These are phyloP conservation scores for Drosophila parthenogenetica DNA, from an alignment of 2,888 invertebrate species.

Conservation along the genomic window DNA sequence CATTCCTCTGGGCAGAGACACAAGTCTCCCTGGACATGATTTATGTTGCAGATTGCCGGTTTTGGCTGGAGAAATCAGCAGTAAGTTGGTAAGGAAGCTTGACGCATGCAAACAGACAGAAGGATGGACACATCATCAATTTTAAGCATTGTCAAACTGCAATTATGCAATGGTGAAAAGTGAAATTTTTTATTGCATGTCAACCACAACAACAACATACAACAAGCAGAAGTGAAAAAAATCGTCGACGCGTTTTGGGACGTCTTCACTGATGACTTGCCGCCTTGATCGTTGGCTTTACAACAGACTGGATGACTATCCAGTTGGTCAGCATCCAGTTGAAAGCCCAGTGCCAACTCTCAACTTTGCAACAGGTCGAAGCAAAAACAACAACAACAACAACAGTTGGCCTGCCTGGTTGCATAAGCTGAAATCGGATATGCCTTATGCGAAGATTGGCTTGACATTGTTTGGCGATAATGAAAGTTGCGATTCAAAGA, in stretches of 20 bases:
- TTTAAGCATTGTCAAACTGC: slow-evolving; percentile 79
- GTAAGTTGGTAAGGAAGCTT: slow-evolving; percentile 61
- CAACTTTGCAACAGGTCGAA: slow-evolving; percentile 74
- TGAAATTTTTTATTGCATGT: slow-evolving; percentile 79
- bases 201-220: slow-evolving; percentile 55
- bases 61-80: slow-evolving; percentile 68
- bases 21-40: slow-evolving; percentile 35
- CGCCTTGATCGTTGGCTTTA: slow-evolving; percentile 24
- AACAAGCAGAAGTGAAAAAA: slow-evolving; percentile 22
- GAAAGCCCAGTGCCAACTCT: slow-evolving; percentile 62
- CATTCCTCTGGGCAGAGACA: slow-evolving; percentile 32
- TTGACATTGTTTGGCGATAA: slow-evolving; percentile 34
- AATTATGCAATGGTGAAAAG: slow-evolving; percentile 78
- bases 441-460: slow-evolving; percentile 19
- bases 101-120: slow-evolving; percentile 35
- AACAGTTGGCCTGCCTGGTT: slow-evolving; percentile 19
- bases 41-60: slow-evolving; percentile 62
- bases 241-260: slow-evolving; percentile 51
- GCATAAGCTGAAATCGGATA: slow-evolving; percentile 71
- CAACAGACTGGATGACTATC: slow-evolving; percentile 19
- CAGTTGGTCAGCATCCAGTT: slow-evolving; percentile 53
- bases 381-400: neutral
- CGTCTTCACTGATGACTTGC: slow-evolving; percentile 72
- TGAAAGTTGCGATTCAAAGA: slow-evolving; percentile 40
- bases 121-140: slow-evolving; percentile 70